Percentiles rank a stretch among this genome's conserved stretches.
Evolutionary conservation across 2,113 vertebrate genomes (phyloP).

Genomic region (Apistogramma diplotaenia): DNA sequence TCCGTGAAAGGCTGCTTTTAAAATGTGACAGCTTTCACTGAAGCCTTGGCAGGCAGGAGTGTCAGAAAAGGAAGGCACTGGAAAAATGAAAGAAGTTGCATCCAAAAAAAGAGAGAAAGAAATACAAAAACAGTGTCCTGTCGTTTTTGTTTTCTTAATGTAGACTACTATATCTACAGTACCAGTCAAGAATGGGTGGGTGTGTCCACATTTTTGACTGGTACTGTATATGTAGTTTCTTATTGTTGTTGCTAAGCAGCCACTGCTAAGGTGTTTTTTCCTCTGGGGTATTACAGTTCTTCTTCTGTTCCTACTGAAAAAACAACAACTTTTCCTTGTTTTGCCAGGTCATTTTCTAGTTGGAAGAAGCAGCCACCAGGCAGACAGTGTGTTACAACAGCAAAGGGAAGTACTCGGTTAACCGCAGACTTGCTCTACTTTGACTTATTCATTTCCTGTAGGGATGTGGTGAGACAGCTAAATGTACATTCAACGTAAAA

Average conservation of each 20-base stretch:
- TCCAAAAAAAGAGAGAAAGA: too few relatives aligned
- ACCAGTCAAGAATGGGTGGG: too few relatives aligned
- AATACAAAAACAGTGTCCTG: background rate
- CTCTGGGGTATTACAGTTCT: background rate
- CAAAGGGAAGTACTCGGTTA: background rate
- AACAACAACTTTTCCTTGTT: fast-evolving
- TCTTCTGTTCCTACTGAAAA: background rate
- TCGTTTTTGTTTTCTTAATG: background rate
- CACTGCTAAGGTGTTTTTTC: background rate
- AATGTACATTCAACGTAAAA: too few relatives aligned
- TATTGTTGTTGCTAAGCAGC: slow-evolving; percentile 22
- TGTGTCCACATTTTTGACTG: too few relatives aligned
- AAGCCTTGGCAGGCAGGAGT: background rate
- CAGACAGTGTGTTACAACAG: fast-evolving
- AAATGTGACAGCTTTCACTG: background rate
- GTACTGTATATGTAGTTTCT: background rate
- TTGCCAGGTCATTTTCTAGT: background rate
- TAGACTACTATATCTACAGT: background rate
- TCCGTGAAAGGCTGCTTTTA: background rate
- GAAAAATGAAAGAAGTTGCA: background rate
- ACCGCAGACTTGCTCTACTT: background rate
- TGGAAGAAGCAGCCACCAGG: background rate
- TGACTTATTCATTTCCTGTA: background rate
- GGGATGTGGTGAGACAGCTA: background rate
- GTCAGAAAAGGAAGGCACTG: background rate